Evolutionary conservation across 2,113 vertebrate species (phyloP), one percentile per base, ranked within the genome.

Genomic region (Plectropomus leopardus): DNA sequence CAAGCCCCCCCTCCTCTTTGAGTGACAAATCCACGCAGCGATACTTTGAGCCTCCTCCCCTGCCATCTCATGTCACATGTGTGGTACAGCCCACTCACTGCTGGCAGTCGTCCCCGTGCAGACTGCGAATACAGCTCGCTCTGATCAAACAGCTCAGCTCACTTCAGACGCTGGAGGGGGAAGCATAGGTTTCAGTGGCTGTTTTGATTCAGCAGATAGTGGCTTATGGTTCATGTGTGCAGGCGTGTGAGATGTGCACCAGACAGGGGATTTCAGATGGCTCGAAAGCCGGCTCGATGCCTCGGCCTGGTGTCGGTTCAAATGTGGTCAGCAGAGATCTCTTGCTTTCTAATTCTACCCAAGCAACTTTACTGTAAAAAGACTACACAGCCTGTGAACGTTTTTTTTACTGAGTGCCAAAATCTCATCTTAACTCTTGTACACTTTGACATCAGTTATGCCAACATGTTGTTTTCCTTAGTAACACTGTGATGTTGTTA

Each of bases 201-300:
- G 84, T 79, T 87, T 86, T 90, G 90, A 87, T 87, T 58, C 36
- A 85, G 81, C 70, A 67, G 60, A 86, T 80, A 47, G 78, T 60
- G 79, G 83, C 72, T 84, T 81, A 68, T 79, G 84, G 74, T 86
- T 89, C 82, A 73, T 84, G 40, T 89, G 83, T 1, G 71, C 59
- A 65, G 83, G 85, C 48, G 77, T 89, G 34, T 72, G 78, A 76
- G 76, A 71, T 82, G 78, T 73, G 32, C 55, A n/a, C 14, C 54
- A 65, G 50, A 54, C 57, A 51, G 83, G 86, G 83, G 86, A 91
- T 80, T 83, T 83, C 73, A 83, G 58, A 70, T 70, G 55, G 69
- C 66, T 83, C 24, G 61, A 86, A 86, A 80, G 64, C 68, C 23
- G 54, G 36, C 44, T 47, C 17, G 28, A 60, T 32, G 28, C 58